phyloP scores from a whole-genome alignment of 2,888 invertebrate genomes.

The Sarcophaga variegata region DNA sequence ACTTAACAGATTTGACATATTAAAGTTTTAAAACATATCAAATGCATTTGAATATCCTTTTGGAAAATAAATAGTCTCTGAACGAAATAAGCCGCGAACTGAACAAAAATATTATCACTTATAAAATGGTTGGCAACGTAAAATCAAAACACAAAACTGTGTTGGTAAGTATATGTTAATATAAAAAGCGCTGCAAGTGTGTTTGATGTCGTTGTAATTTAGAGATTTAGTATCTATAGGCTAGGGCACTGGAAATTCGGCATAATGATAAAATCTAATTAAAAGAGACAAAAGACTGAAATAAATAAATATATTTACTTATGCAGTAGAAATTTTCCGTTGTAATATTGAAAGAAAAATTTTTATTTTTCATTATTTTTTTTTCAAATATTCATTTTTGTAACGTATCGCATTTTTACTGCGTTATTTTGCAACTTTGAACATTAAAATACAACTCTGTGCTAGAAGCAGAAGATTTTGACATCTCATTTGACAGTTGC shows the following conservation, averaged over 20 bases:
- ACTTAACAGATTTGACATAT: conserved; percentile 56
- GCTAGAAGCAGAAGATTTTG: background rate
- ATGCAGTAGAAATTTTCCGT: background rate
- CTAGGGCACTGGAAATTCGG: background rate
- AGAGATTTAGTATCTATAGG: background rate
- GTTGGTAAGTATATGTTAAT: background rate
- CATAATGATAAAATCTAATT: background rate
- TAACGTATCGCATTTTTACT: background rate
- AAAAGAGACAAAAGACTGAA: background rate
- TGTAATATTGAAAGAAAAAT: background rate
- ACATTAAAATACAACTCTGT: conserved; percentile 7
- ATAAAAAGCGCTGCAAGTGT: background rate
- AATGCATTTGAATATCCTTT: background rate
- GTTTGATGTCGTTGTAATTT: no score
- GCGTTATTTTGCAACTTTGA: background rate
- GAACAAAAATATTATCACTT: background rate
- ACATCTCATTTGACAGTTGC: conserved; percentile 21
- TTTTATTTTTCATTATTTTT: background rate
- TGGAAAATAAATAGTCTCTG: background rate
- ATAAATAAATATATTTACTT: background rate
- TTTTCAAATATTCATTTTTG: background rate
- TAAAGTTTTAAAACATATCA: background rate
- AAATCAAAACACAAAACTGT: background rate
- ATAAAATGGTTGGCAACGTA: conserved; percentile 30
- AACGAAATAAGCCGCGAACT: conserved; percentile 36